Evolutionary conservation across 2,888 invertebrate genomes (phyloP).

Genomic region (Taphrorychus bicolor): DNA sequence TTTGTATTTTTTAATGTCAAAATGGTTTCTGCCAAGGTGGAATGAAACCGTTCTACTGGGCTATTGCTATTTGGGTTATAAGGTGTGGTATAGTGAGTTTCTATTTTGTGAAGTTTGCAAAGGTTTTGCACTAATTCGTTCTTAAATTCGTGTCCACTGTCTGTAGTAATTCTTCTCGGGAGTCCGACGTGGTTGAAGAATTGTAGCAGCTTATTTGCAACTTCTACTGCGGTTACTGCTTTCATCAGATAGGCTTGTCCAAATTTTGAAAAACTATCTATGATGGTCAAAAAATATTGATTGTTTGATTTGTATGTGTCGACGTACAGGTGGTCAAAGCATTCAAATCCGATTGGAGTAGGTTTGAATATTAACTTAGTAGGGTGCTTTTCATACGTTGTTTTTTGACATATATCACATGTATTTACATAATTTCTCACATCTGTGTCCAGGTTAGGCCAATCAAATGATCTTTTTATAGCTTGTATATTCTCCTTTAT

Average conservation of each 20-base stretch:
- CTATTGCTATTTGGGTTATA: too few relatives aligned
- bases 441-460: too few relatives aligned
- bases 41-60: background rate
- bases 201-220: background rate
- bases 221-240: background rate
- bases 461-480: too few relatives aligned
- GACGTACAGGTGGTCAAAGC: too few relatives aligned
- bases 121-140: background rate
- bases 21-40: background rate
- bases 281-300: background rate
- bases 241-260: background rate
- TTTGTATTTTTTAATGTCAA: background rate
- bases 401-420: too few relatives aligned
- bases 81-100: background rate
- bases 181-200: background rate
- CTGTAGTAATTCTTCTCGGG: background rate
- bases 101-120: background rate
- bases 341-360: too few relatives aligned
- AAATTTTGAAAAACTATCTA: too few relatives aligned
- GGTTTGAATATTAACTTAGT: too few relatives aligned
- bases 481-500: too few relatives aligned
- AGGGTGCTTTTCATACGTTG: too few relatives aligned
- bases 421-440: too few relatives aligned
- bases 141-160: background rate
- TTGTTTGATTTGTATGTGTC: background rate